Evolutionary conservation across 2,888 invertebrate genomes (phyloP).

Genomic region (Eulithis testata): DNA sequence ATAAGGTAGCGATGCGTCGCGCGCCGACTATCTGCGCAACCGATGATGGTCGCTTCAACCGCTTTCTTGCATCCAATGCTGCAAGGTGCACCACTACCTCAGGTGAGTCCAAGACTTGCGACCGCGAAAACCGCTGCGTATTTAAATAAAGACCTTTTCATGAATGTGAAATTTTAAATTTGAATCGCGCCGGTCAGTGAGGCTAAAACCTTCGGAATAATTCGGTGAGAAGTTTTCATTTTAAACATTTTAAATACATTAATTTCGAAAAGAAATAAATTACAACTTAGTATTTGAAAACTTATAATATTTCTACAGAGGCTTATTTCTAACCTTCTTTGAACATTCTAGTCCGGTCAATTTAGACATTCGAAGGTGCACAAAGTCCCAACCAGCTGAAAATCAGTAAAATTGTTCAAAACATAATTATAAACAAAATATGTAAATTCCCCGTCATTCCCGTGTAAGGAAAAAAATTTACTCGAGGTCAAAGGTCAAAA

Average conservation of each 20-base stretch:
- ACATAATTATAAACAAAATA: too few relatives aligned
- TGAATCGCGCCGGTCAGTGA: not conserved
- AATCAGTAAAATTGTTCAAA: too few relatives aligned
- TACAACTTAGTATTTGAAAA: too few relatives aligned
- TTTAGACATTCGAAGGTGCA: too few relatives aligned
- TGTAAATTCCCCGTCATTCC: too few relatives aligned
- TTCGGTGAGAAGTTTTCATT: constrained; percentile 2
- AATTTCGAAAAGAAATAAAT: too few relatives aligned
- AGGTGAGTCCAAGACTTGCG: not conserved
- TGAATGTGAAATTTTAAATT: constrained; percentile 2
- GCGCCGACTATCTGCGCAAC: not conserved
- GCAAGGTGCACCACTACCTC: constrained; percentile 4
- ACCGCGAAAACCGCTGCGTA: constrained; percentile 2
- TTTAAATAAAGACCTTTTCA: not conserved
- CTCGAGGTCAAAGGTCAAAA: too few relatives aligned
- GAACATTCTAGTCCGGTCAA: too few relatives aligned
- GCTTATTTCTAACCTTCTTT: too few relatives aligned
- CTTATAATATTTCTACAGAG: too few relatives aligned
- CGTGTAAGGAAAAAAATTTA: too few relatives aligned
- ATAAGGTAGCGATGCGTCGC: not conserved
- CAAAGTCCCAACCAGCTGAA: too few relatives aligned
- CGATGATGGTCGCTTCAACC: not conserved
- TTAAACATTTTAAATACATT: not conserved
- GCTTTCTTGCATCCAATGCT: not conserved
- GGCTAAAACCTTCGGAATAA: not conserved